Base-by-base conservation (phyloP, 2,888 invertebrate species). In the Cheilosia vernalis region DNA sequence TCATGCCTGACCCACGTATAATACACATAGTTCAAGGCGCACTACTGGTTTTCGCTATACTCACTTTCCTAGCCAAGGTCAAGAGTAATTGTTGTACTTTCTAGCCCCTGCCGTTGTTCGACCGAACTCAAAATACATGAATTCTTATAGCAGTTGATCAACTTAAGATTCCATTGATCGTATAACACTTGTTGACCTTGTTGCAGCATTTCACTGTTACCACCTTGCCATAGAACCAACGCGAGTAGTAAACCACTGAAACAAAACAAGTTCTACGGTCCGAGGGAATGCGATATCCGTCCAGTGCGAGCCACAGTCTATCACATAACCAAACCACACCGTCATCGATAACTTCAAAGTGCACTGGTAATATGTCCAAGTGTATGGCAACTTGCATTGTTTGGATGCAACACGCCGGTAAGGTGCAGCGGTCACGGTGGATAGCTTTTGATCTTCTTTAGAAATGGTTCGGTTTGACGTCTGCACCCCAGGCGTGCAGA, bases 111-210 rank as follows among this genome's bases (percentile, higher is more conserved):
- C 10, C 17, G 10, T 6, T 53, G 24, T n/a, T 10, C 19, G 4
- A 56, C 19, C 10, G 37, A 37, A 37, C 37, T 37, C 4, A 15
- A 13, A 30, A 30, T 21, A 17, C n/a, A n/a, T 30, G 4, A 30
- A n/a, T 30, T n/a, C n/a, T 17, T 30, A 30, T 30, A 30, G 30
- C n/a, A 55, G 19, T 21, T 17, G 15, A n/a, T 17, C n/a, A 21
- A 17, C n/a, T n/a, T 55, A 47, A 66, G 53, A 82, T 78, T 78
- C 60, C 66, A 77, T 64, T 53, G 77, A 58, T 77, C 81, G 77
- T 77, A 60, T 60, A 82, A 58, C 72, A 82, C 82, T 82, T 60
- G 82, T 55, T 82, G 82, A 82, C 82, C 82, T 82, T 82, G 82
- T 33, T 44, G 76, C 60, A 56, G 40, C 76, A 67, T 61, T 76